Conservation (phyloP, 2,797 vertebrate species). For the Coregonus suidteri region DNA sequence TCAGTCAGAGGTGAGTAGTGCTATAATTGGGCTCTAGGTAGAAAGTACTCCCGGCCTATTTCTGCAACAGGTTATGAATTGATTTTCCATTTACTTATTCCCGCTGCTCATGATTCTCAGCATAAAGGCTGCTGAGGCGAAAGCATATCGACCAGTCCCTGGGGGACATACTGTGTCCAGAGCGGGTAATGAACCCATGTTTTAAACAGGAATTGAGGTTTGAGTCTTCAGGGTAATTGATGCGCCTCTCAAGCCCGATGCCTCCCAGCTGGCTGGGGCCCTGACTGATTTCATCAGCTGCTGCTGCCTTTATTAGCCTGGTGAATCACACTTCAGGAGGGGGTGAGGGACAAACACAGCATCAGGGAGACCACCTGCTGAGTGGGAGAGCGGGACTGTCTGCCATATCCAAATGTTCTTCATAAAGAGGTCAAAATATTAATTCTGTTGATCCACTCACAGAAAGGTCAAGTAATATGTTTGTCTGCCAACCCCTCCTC, state of each 20-base stretch:
- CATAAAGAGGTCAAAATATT: constrained; percentile 60
- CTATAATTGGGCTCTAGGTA: background rate
- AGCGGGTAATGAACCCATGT: constrained; percentile 27
- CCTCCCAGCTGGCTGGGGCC: background rate
- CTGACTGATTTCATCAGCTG: constrained; percentile 46
- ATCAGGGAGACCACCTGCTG: constrained; percentile 58
- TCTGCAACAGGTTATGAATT: background rate
- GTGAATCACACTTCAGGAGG: constrained; percentile 51
- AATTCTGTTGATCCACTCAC: constrained; percentile 43
- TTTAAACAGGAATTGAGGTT: constrained; percentile 11
- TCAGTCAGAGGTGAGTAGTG: background rate
- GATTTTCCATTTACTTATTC: background rate
- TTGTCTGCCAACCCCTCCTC: constrained; percentile 49
- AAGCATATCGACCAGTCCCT: constrained; percentile 36
- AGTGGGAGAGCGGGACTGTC: constrained; percentile 36
- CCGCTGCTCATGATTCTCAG: constrained; percentile 43
- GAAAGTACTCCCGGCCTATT: background rate
- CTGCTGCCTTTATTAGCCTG: constrained; percentile 36
- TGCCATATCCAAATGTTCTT: constrained; percentile 60
- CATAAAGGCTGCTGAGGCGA: background rate
- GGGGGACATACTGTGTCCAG: constrained; percentile 47
- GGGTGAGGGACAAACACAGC: constrained; percentile 46
- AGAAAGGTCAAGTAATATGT: constrained; percentile 55
- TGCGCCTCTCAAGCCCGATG: background rate
- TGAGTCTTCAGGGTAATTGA: background rate